A percentile compares a stretch with the other conserved stretches of the same genome.
Evolutionary conservation across 2,888 invertebrate genomes (phyloP).

Genomic region (Balanococcus diminutus): DNA sequence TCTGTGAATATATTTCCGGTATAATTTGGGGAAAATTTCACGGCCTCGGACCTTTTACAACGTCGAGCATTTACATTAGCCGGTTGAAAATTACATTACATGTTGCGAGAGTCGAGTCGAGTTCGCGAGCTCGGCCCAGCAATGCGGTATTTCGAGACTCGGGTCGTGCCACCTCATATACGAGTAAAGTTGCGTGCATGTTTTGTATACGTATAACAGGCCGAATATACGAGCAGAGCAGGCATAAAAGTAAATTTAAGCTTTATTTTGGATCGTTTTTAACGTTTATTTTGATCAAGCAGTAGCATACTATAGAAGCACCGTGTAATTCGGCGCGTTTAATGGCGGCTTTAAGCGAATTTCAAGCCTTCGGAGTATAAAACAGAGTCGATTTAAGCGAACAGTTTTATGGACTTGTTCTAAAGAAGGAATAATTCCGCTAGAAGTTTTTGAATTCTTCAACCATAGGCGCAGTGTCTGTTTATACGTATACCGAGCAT

Average conservation of each 20-base stretch:
- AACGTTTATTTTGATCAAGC: background rate
- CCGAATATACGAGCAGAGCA: background rate
- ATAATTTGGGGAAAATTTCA: background rate
- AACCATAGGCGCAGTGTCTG: too few relatives aligned
- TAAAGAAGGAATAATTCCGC: too few relatives aligned
- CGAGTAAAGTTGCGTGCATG: background rate
- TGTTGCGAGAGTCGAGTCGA: background rate
- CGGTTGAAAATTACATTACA: background rate
- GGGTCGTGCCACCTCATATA: too few relatives aligned
- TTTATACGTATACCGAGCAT: too few relatives aligned
- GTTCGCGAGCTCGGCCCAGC: background rate
- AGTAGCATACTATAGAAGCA: background rate
- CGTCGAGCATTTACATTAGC: background rate
- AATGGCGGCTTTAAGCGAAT: background rate
- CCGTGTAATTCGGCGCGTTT: background rate
- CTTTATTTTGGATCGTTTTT: background rate
- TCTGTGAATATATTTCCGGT: background rate
- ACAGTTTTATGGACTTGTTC: background rate
- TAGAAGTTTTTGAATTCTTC: too few relatives aligned
- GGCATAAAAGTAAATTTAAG: background rate
- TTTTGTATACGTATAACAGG: background rate
- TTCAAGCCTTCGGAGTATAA: background rate
- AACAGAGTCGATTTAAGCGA: background rate
- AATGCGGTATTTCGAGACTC: background rate
- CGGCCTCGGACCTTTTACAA: background rate